Conservation (phyloP, 2,113 vertebrate genomes). For the Sphaerodactylus townsendi region DNA sequence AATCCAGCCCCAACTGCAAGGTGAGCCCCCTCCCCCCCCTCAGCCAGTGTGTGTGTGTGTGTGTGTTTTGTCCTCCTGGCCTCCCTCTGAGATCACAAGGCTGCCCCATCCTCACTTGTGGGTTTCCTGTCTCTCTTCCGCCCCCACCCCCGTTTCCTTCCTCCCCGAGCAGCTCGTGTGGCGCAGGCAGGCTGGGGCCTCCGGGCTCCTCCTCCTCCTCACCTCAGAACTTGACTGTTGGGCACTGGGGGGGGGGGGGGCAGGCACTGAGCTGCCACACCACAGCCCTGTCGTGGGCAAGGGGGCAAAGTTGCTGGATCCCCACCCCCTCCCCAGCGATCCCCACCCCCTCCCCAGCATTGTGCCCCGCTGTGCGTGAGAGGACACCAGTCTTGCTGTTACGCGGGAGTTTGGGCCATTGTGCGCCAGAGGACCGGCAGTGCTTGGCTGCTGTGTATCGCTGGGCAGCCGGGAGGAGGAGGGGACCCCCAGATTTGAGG, state of each 20-base stretch:
- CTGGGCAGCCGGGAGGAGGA: too few species aligned
- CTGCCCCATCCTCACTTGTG: not conserved
- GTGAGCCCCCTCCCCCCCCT: slow-evolving; percentile 55
- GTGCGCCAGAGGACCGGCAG: not conserved
- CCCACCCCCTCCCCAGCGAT: too few species aligned
- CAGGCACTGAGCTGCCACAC: too few species aligned
- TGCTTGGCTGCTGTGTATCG: too few species aligned
- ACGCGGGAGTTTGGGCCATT: not conserved
- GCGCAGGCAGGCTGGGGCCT: not conserved
- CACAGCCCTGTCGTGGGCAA: too few species aligned
- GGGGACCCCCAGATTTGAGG: too few species aligned
- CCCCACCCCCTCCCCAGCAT: too few species aligned
- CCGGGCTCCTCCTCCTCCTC: too few species aligned
- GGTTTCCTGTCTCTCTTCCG: slow-evolving; percentile 29
- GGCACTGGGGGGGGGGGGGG: too few species aligned
- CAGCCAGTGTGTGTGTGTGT: too few species aligned
- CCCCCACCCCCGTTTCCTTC: slow-evolving; percentile 48
- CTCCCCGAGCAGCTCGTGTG: slow-evolving; percentile 37
- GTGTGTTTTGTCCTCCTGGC: not conserved
- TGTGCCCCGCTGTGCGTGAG: not conserved
- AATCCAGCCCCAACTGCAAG: slow-evolving; percentile 85
- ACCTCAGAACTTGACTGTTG: too few species aligned
- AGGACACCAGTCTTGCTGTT: not conserved
- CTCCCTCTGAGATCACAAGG: not conserved
- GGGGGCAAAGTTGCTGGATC: too few species aligned